A percentile compares a stretch with the other conserved stretches of the same genome.
phyloP scores from a whole-genome alignment of 1,140 invertebrate genomes.

The Saccostrea echinata region DNA sequence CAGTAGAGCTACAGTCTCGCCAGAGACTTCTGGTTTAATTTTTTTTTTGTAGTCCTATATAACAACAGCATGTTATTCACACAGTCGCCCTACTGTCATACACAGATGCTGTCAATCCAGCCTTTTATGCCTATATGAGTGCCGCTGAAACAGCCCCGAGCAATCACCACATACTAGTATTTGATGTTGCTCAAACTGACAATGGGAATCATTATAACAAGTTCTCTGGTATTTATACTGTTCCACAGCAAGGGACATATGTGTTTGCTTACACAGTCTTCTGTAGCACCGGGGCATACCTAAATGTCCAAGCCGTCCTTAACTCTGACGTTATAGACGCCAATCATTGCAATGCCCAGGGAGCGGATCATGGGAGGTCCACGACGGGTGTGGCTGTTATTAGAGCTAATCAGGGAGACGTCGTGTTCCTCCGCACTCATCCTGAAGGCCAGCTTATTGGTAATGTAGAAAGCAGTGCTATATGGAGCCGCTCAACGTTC shows the following conservation, averaged over 20 bases:
- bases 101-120: not conserved
- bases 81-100: no score
- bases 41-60: no score
- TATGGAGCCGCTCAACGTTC: no score
- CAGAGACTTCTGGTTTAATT: no score
- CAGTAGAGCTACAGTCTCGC: no score
- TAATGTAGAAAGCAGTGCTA: no score
- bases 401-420: not conserved
- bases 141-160: not conserved
- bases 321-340: not conserved
- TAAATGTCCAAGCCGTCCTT: not conserved
- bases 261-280: slow-evolving; percentile 8
- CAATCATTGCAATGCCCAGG: not conserved
- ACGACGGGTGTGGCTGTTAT: not conserved
- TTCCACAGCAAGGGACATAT: slow-evolving; percentile 1
- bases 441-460: not conserved
- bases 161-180: not conserved
- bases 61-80: no score
- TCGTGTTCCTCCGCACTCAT: not conserved
- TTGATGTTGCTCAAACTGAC: not conserved
- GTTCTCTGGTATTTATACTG: slow-evolving; percentile 28
- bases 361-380: not conserved
- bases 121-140: slow-evolving; percentile 31
- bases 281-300: not conserved
- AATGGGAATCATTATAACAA: slow-evolving; percentile 19